Base-by-base conservation (phyloP, 2,113 vertebrate genomes). In the Leptocoma aspasia region DNA sequence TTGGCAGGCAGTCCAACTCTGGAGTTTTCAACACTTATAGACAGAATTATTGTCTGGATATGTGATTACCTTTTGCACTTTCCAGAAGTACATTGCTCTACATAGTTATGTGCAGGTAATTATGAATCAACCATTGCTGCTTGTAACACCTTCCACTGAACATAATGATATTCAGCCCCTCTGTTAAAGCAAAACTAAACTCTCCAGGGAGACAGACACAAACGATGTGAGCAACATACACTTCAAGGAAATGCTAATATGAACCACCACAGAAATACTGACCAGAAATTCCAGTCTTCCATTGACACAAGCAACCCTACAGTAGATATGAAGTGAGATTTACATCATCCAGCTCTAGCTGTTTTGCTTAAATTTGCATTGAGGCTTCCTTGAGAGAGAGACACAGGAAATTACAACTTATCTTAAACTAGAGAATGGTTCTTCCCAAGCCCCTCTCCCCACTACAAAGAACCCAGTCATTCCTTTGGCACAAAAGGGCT, bases 21-120 rank as follows among this genome's bases (percentile, higher is more conserved):
- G 45, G 24, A 26, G 57, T 94, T 86, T 84, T 75, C 72, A 78
- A 10, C 6, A 21, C 15, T 69, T 85, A 20, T 0, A 22, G 47
- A 54, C 27, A 71, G 52, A 88, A 78, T 59, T 21, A 52, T 9
- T 71, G 60, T 27, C 44, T 82, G 68, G 18, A 42, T 61, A 33
- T 6, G 23, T 0, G 0, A n/a, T 52, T 20, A 54, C 9, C 17
- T 28, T 49, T n/a, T 31, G 27, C 57, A 45, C 42, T 50, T 56
- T 64, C 50, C 45, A 37, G 42, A 77, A 63, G 19, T 30, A 41
- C 11, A 20, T 2, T 45, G 15, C 18, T 45, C 11, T 57, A 66
- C 9, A 17, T 5, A 53, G 54, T 57, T 70, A 35, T 1, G 12
- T 26, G 41, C 6, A 4, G 27, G n/a, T 60, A 42, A 59, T 50